Evolutionary conservation across 2,113 vertebrate genomes (phyloP).

Genomic region (Pelvicachromis taeniatus): DNA sequence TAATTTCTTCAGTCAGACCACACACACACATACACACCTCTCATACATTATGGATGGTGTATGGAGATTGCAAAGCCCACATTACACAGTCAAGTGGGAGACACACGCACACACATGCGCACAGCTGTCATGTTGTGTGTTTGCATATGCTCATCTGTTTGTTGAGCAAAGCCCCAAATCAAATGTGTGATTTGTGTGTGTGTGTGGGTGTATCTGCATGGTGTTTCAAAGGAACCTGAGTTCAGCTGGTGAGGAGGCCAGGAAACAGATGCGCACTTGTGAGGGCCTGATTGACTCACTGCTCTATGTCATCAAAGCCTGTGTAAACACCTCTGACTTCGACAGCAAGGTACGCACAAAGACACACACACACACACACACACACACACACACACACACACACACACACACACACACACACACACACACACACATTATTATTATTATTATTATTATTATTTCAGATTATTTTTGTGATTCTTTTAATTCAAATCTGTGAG

Average conservation of each 20-base stretch:
- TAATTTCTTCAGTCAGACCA: slow-evolving; percentile 39
- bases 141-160: slow-evolving; percentile 26
- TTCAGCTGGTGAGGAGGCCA: slow-evolving; percentile 93
- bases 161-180: slow-evolving; percentile 20
- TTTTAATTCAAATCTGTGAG: not conserved
- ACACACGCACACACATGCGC: not conserved
- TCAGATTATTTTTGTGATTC: not conserved
- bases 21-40: slow-evolving; percentile 13
- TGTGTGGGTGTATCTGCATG: not conserved
- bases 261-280: slow-evolving; percentile 93
- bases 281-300: slow-evolving; percentile 95
- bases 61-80: slow-evolving; percentile 1
- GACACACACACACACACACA: too few relatives aligned
- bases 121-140: slow-evolving; percentile 26
- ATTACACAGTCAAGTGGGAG: not conserved
- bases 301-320: slow-evolving; percentile 95
- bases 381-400: not conserved
- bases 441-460: too few relatives aligned
- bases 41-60: slow-evolving; percentile 49
- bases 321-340: slow-evolving; percentile 94
- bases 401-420: not conserved
- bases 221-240: slow-evolving; percentile 84
- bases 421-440: not conserved
- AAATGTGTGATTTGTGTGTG: not conserved
- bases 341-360: slow-evolving; percentile 90